phyloP scores from a whole-genome alignment of 2,797 vertebrate genomes.

The Crocidura indochinensis region DNA sequence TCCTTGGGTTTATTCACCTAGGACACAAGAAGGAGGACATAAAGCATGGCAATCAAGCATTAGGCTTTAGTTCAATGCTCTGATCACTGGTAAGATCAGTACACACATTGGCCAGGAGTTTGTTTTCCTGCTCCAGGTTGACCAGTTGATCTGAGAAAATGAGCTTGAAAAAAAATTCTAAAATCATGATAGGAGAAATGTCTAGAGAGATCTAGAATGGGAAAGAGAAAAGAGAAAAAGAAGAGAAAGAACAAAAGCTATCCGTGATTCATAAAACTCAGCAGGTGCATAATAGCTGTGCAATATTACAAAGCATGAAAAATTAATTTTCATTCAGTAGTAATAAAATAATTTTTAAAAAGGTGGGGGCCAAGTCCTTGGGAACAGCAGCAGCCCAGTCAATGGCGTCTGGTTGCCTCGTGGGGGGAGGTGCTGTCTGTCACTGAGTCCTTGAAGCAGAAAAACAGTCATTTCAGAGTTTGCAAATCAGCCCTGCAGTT shows the following conservation, averaged over 20 bases:
- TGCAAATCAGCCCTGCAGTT: conserved; percentile 67
- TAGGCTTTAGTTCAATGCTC: neutral
- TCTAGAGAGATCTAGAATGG: neutral
- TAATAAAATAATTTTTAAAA: conserved; percentile 6
- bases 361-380: conserved; percentile 13
- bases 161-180: neutral
- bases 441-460: conserved; percentile 74
- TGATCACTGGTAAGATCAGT: neutral
- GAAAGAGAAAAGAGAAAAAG: neutral
- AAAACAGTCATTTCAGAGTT: conserved; percentile 79
- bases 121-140: neutral
- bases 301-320: conserved; percentile 67
- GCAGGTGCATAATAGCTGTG: neutral
- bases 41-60: neutral
- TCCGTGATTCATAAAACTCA: conserved; percentile 43
- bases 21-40: fast-evolving
- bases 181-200: conserved; percentile 41
- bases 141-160: neutral
- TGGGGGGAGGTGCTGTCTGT: conserved; percentile 62
- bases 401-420: conserved; percentile 15
- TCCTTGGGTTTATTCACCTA: neutral
- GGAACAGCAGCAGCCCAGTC: conserved; percentile 43
- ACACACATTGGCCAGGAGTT: neutral
- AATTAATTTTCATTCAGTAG: conserved; percentile 81
- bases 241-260: conserved; percentile 7